Evolutionary conservation across 30 jellyfish, hydroid and myxozoan species (phyloP), one percentile per base, ranked within the genome.

Genomic region (Pelagia noctiluca): DNA sequence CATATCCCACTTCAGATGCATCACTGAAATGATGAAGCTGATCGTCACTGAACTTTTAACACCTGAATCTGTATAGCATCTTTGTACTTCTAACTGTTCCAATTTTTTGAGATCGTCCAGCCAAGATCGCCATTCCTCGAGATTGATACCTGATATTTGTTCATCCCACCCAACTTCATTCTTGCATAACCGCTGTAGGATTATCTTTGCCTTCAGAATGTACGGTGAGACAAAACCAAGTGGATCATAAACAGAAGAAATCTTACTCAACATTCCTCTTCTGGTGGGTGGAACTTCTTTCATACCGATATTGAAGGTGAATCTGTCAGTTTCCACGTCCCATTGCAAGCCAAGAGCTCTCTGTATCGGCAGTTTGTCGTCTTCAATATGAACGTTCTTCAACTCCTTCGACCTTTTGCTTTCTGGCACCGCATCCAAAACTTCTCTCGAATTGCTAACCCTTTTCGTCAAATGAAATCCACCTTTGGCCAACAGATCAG

Each of bases 1-100:
- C 88, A 76, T 76, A 76, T 18, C 88, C 88, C 36, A 31, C 30
- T 31, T 57, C 80, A 38, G 80, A 50, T n/a, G 88, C 88, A 32
- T 76, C 82, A 76, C 49, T n/a, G 35, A 76, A 76, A 36, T 57
- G 64, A 76, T 76, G 88, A 1, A 76, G 47, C 63, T 52, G 64
- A 31, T 48, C 18, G 7, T 26, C 18, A 29, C 72, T 50, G 74
- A 16, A 5, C 64, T 42, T 47, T 64, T 64, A 52, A 76, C 8
- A 1, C 50, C 79, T 76, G 35, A 21, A 2, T 29, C 71, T 49
- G 28, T 13, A 62, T 21, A 34, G 72, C 73, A 61, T 64, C 84
- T 79, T 5, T 5, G 24, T 3, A 79, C 70, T 42, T 35, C 84
- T 3, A 79, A 16, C 2, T 64, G 34, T 28, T 36, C 76, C 32